Percentiles rank a stretch among this genome's conserved stretches.
Conservation (phyloP, 2,888 invertebrate species). For the Plagodis dolabraria region DNA sequence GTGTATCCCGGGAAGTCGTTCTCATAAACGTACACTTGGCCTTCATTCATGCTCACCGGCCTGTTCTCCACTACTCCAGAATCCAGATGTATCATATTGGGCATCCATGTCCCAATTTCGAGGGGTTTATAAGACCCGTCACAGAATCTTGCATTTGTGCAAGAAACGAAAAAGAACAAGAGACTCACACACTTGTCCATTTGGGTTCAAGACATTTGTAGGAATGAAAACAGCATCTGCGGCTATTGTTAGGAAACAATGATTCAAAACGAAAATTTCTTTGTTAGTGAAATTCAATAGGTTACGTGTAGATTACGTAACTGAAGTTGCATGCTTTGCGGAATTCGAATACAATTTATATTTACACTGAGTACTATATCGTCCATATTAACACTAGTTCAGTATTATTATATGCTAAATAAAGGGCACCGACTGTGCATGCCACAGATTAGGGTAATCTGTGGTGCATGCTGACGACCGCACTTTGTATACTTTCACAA, state of each 20-base stretch:
- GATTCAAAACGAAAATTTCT: neutral
- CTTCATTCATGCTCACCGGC: conserved; percentile 62
- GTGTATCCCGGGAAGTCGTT: conserved; percentile 65
- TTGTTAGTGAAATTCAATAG: conserved; percentile 14
- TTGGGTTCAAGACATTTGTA: conserved; percentile 29
- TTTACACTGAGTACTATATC: no score
- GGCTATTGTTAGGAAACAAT: conserved; percentile 36
- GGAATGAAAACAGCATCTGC: conserved; percentile 29
- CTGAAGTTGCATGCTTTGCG: no score
- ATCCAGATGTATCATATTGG: conserved; percentile 59
- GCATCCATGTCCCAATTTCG: conserved; percentile 64
- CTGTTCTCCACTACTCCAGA: conserved; percentile 67
- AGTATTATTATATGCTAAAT: no score
- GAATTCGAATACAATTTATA: no score
- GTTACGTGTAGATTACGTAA: conserved; percentile 9
- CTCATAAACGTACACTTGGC: conserved; percentile 72
- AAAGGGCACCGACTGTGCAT: no score
- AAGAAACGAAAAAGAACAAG: conserved; percentile 30
- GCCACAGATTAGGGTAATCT: no score
- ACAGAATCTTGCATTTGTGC: conserved; percentile 53
- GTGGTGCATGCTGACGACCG: no score
- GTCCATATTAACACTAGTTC: no score
- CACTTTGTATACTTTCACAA: no score
- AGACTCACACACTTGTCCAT: conserved; percentile 46
- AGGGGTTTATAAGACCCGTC: conserved; percentile 59